Base-by-base conservation (phyloP, 2,797 vertebrate species). In the Parambassis ranga region DNA sequence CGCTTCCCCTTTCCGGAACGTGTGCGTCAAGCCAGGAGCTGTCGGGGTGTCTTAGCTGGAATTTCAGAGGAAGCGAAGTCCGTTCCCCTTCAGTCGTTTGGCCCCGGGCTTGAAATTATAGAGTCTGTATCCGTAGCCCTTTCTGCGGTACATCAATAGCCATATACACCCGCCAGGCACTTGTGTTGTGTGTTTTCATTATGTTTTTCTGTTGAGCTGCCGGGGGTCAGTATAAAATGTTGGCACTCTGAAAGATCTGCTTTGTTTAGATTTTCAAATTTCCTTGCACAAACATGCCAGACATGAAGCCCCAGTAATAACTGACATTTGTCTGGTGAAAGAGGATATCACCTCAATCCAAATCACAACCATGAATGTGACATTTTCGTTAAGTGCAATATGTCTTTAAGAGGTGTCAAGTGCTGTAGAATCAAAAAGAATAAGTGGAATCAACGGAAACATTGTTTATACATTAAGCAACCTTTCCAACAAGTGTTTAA, bases 61-160 rank as follows among this genome's bases (percentile, higher is more conserved):
- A 77, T 85, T 82, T 88, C 77, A 87, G 74, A 76, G 71, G 76
- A 86, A 85, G 80, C 62, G 66, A 85, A 90, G 82, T 84, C 80
- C 52, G 81, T 87, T 87, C 82, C 71, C 82, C 87, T 86, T 84
- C 82, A 71, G 61, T 82, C 50, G 78, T 82, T 85, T 79, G 72
- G 77, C 82, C 72, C n/a, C 26, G 66, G 69, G 82, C 82, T 75
- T 36, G 59, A 82, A 83, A 87, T 90, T 66, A 82, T 68, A 59
- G 56, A 75, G 83, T 84, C 69, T 79, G 79, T 62, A 76, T 83
- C 72, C 32, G 18, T 70, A 74, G 75, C 68, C 41, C 32, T 43
- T 57, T 75, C 62, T 64, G 47, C n/a, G 39, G 50, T 37, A 62
- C 58, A 79, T 78, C 79, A 71, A 37, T 66, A 63, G 67, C 47